phyloP scores from a whole-genome alignment of 2,888 invertebrate genomes.

The Hanleya hanleyi region DNA sequence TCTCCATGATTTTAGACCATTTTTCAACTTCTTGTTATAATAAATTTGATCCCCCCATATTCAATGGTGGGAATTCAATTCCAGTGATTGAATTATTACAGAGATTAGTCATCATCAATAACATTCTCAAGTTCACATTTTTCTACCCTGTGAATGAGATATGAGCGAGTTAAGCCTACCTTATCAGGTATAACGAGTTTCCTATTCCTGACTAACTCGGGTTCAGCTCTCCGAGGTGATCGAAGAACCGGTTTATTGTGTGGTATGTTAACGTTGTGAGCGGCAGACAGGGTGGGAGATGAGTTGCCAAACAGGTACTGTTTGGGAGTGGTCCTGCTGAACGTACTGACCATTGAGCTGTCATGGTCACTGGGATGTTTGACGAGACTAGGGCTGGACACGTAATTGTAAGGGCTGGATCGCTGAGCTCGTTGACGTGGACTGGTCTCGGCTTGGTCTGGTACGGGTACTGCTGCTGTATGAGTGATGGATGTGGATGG shows the following conservation, averaged over 20 bases:
- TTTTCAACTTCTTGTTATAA: too few species aligned
- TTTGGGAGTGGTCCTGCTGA: conserved; percentile 47
- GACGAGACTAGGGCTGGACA: conserved; percentile 45
- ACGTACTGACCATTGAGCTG: conserved; percentile 47
- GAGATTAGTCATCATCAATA: too few species aligned
- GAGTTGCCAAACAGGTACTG: conserved; percentile 48
- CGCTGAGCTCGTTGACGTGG: conserved; percentile 23
- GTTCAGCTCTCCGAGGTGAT: conserved; percentile 35
- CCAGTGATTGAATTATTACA: too few species aligned
- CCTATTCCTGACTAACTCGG: background rate
- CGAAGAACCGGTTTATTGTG: conserved; percentile 47
- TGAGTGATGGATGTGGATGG: conserved; percentile 1
- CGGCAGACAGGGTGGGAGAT: conserved; percentile 36
- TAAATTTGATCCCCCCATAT: too few species aligned
- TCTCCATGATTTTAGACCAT: too few species aligned
- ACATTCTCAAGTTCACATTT: too few species aligned
- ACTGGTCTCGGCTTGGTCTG: conserved; percentile 28
- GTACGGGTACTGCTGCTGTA: conserved; percentile 30
- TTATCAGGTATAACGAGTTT: conserved; percentile 37
- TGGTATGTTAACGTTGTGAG: background rate
- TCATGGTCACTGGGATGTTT: conserved; percentile 27
- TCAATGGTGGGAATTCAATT: too few species aligned
- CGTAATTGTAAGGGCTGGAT: conserved; percentile 37
- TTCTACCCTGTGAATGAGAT: background rate
- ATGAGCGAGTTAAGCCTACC: conserved; percentile 31